These are phyloP conservation scores for Aplysina aerophoba DNA, from an alignment of 37 sponge, comb jelly and placozoan genomes.

Conservation along the genomic window DNA sequence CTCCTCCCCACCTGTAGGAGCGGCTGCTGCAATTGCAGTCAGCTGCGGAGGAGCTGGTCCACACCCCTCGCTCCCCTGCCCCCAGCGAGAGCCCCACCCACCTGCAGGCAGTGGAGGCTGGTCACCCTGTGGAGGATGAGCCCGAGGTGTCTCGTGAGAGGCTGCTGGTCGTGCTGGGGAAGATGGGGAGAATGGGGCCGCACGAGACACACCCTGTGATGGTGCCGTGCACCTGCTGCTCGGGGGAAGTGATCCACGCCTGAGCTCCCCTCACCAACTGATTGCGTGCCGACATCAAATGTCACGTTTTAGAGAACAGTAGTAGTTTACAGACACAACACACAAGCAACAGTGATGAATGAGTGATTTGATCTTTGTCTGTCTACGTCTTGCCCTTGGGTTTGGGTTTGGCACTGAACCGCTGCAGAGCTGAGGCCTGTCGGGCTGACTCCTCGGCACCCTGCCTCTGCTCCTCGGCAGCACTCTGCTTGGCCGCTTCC, in stretches of 20 bases:
- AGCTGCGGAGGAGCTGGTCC: conserved; percentile 24
- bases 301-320: no score
- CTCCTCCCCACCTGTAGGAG: background rate
- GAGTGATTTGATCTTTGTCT: background rate
- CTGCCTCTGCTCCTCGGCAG: conserved; percentile 5
- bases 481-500: conserved; percentile 9
- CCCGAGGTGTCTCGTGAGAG: conserved; percentile 5
- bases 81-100: background rate
- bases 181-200: background rate
- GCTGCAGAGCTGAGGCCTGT: background rate
- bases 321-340: background rate
- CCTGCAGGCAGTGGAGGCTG: background rate
- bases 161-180: background rate
- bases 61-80: conserved; percentile 17
- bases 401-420: conserved; percentile 8
- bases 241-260: conserved; percentile 37
- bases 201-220: background rate
- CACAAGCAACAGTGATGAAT: background rate
- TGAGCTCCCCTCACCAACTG: background rate
- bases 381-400: background rate
- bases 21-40: background rate
- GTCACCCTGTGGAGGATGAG: background rate
- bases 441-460: background rate
- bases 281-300: background rate
- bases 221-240: conserved; percentile 55